phyloP scores from a whole-genome alignment of 2,797 vertebrate genomes.

The Hippoglossus hippoglossus region DNA sequence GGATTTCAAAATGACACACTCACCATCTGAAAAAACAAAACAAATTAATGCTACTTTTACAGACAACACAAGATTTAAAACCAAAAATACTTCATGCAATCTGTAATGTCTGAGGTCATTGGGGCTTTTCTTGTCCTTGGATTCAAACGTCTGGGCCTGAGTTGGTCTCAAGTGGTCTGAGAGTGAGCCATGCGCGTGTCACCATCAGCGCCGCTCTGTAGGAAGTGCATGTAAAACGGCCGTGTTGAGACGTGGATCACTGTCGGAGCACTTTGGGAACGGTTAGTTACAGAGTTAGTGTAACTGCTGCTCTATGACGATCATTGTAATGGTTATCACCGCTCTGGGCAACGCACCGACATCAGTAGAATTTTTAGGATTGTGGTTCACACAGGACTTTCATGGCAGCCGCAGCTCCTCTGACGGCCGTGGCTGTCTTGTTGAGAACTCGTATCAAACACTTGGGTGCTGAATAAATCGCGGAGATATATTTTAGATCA shows the following conservation, averaged over 20 bases:
- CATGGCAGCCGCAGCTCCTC: conserved; percentile 59
- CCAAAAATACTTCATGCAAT: conserved; percentile 35
- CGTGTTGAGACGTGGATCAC: conserved; percentile 46
- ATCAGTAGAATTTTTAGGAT: conserved; percentile 72
- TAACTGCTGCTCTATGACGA: conserved; percentile 68
- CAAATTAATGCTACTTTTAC: conserved; percentile 15
- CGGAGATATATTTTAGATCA: conserved; percentile 54
- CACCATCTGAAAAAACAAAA: conserved; percentile 25
- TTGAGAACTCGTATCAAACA: conserved; percentile 63
- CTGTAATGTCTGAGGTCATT: conserved; percentile 57
- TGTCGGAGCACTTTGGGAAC: conserved; percentile 60
- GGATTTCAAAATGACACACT: conserved; percentile 28
- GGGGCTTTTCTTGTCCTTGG: conserved; percentile 58
- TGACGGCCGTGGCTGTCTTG: conserved; percentile 34
- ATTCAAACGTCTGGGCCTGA: conserved; percentile 68
- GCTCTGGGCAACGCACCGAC: conserved; percentile 69
- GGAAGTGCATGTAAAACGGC: conserved; percentile 36
- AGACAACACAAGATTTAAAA: conserved; percentile 45
- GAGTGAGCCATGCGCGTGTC: conserved; percentile 47
- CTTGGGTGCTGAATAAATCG: conserved; percentile 66
- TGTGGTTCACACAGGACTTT: conserved; percentile 71
- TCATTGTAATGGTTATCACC: conserved; percentile 69
- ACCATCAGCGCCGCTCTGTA: conserved; percentile 15
- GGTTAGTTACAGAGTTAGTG: conserved; percentile 55
- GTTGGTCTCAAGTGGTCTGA: conserved; percentile 64